Percentiles rank a stretch among this genome's conserved stretches.
These are phyloP conservation scores for Dione juno DNA, from an alignment of 2,888 invertebrate species.

Conservation along the genomic window DNA sequence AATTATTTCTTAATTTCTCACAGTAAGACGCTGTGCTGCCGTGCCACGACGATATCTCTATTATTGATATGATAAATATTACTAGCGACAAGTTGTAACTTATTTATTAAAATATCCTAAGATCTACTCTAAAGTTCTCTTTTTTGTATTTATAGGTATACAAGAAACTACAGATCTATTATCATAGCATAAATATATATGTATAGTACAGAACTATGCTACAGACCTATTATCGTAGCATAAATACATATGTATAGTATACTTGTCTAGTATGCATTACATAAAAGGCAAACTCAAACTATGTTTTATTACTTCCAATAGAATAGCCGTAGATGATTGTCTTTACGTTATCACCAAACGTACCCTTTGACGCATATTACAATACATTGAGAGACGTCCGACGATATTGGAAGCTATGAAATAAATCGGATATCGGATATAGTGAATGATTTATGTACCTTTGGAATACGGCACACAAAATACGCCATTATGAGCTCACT, in stretches of 20 bases:
- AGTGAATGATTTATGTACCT: slow-evolving; percentile 54
- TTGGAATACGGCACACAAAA: slow-evolving; percentile 41
- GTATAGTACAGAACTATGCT: too few species aligned
- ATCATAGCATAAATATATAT: too few species aligned
- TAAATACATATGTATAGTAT: neutral
- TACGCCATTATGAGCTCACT: slow-evolving; percentile 42
- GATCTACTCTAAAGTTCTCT: too few species aligned
- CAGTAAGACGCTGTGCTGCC: too few species aligned
- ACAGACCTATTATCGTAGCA: too few species aligned
- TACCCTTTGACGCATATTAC: slow-evolving; percentile 53
- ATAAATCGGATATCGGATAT: slow-evolving; percentile 56
- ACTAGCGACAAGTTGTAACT: too few species aligned
- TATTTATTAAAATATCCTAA: too few species aligned
- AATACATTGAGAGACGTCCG: slow-evolving; percentile 57
- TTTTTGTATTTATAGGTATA: too few species aligned
- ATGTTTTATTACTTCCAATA: slow-evolving; percentile 23
- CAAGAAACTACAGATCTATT: too few species aligned
- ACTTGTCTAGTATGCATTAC: slow-evolving; percentile 10
- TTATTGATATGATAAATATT: too few species aligned
- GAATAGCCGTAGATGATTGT: slow-evolving; percentile 62
- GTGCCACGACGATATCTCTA: too few species aligned
- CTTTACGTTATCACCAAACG: slow-evolving; percentile 44
- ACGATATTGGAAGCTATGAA: slow-evolving; percentile 54
- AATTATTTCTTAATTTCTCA: too few species aligned
- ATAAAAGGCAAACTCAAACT: slow-evolving; percentile 50